Percentiles rank a stretch among this genome's conserved stretches.
phyloP scores from a whole-genome alignment of 2,888 invertebrate genomes.

The Tachina grossa region DNA sequence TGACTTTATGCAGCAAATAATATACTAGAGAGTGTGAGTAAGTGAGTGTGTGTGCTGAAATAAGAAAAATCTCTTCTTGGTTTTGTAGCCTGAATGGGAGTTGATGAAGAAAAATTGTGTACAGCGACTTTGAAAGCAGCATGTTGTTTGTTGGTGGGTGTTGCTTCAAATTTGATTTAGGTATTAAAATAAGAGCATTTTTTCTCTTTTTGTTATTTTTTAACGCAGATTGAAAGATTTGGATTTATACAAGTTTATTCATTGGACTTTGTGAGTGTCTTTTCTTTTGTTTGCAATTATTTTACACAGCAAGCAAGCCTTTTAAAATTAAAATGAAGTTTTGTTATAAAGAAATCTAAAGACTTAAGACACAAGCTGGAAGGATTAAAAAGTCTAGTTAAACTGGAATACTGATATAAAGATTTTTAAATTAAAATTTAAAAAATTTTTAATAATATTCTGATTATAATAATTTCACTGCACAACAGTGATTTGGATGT shows the following conservation, averaged over 20 bases:
- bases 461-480: too few relatives aligned
- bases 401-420: background rate
- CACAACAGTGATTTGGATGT: too few relatives aligned
- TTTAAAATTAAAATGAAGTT: conserved; percentile 1
- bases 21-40: background rate
- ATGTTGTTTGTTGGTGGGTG: conserved; percentile 60
- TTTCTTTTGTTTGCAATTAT: conserved; percentile 2
- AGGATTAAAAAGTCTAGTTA: background rate
- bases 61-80: background rate
- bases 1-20: conserved; percentile 49
- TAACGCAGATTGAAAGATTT: conserved; percentile 50
- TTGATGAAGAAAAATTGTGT: conserved; percentile 67
- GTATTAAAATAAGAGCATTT: conserved; percentile 65
- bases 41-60: background rate
- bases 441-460: too few relatives aligned
- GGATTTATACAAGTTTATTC: conserved; percentile 28
- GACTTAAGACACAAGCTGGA: conserved; percentile 36
- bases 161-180: conserved; percentile 62
- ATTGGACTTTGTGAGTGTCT: background rate
- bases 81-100: conserved; percentile 36
- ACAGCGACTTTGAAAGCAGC: background rate
- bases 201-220: conserved; percentile 27
- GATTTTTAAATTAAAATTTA: too few relatives aligned
- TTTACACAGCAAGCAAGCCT: background rate
- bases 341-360: background rate